Evolutionary conservation across 2,797 vertebrate species (phyloP).

Genomic region (Cichlasoma orientale): DNA sequence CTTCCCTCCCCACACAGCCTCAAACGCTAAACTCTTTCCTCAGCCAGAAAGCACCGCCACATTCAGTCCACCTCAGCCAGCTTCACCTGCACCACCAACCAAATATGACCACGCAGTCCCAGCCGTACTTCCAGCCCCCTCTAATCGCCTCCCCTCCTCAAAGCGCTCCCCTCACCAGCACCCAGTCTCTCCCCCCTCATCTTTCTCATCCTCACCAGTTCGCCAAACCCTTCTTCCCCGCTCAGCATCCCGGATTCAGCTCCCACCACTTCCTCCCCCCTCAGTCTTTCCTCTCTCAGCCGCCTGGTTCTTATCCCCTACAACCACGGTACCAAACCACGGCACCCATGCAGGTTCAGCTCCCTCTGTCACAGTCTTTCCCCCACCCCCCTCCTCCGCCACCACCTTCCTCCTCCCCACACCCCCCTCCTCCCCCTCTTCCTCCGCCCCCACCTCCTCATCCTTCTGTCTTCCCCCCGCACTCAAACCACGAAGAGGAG

Average conservation of each 20-base stretch:
- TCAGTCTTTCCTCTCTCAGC: slow-evolving; percentile 49
- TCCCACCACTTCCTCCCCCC: slow-evolving; percentile 64
- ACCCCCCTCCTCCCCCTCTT: slow-evolving; percentile 23
- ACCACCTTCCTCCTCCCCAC: slow-evolving; percentile 23
- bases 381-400: slow-evolving; percentile 44
- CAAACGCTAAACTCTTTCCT: slow-evolving; percentile 56
- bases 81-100: slow-evolving; percentile 50
- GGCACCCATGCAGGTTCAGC: slow-evolving; percentile 28
- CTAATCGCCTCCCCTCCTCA: slow-evolving; percentile 68
- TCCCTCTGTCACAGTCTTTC: slow-evolving; percentile 31
- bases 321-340: slow-evolving; percentile 58
- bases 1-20: slow-evolving; percentile 15
- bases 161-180: slow-evolving; percentile 58
- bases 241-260: slow-evolving; percentile 56
- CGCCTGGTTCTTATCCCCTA: slow-evolving; percentile 41
- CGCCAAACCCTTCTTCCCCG: slow-evolving; percentile 62
- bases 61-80: slow-evolving; percentile 45
- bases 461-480: slow-evolving; percentile 44
- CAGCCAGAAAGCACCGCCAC: slow-evolving; percentile 18
- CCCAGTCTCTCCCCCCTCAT: slow-evolving; percentile 62
- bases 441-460: slow-evolving; percentile 41
- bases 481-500: slow-evolving; percentile 84
- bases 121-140: slow-evolving; percentile 67
- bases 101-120: slow-evolving; percentile 44
- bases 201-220: slow-evolving; percentile 61